Evolutionary conservation across 2,888 invertebrate species (phyloP).

Genomic region (Hyles lineata): DNA sequence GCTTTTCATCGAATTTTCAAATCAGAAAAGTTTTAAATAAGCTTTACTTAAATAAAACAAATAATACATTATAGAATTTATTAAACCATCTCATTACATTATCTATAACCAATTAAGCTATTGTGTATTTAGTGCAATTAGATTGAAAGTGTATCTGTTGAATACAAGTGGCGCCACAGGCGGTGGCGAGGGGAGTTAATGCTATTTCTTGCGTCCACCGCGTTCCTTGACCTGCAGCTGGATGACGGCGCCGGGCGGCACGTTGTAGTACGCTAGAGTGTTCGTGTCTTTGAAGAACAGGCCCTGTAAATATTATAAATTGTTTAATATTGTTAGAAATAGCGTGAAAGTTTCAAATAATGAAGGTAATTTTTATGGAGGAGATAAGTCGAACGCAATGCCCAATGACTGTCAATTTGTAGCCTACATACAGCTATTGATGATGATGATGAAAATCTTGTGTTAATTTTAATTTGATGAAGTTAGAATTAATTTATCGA

Average conservation of each 20-base stretch:
- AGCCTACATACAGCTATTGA: no score
- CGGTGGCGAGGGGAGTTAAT: neutral
- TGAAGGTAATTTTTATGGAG: no score
- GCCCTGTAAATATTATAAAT: slow-evolving; percentile 87
- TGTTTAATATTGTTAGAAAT: neutral
- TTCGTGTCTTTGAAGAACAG: slow-evolving; percentile 99
- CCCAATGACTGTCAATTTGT: no score
- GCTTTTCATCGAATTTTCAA: no score
- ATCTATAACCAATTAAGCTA: neutral
- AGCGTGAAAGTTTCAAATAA: no score
- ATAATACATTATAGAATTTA: neutral
- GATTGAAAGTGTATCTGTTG: neutral
- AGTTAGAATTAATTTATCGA: no score
- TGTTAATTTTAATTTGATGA: no score
- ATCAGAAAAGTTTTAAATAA: no score
- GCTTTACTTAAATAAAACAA: neutral
- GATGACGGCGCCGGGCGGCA: slow-evolving; percentile 92
- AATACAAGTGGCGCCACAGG: neutral
- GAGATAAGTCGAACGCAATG: no score
- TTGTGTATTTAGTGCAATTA: neutral
- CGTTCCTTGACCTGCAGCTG: slow-evolving; percentile 98
- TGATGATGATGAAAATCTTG: no score
- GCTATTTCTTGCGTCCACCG: slow-evolving; percentile 97
- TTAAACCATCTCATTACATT: neutral
- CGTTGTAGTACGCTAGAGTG: slow-evolving; percentile 97